Conservation (phyloP, 1,140 invertebrate species). For the Nixonia krombeini region DNA sequence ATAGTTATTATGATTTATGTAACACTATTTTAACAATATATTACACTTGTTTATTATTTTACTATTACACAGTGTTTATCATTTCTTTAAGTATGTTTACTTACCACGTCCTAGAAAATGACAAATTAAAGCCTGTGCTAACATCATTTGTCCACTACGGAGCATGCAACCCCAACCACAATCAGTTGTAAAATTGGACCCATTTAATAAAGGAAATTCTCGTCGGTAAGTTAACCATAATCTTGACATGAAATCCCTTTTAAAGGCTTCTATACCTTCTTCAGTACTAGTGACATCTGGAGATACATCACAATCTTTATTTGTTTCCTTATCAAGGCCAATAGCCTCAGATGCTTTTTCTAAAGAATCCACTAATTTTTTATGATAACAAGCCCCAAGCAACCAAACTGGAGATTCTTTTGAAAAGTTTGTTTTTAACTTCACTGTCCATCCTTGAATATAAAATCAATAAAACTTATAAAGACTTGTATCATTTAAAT, state of each 20-base stretch:
- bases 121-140: constrained; percentile 83
- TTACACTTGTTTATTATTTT: no score
- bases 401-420: constrained; percentile 90
- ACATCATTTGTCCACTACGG: constrained; percentile 90
- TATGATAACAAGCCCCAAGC: constrained; percentile 85
- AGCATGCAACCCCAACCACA: constrained; percentile 93
- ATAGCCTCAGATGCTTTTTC: constrained; percentile 77
- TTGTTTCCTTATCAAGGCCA: constrained; percentile 54
- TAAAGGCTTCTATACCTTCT: constrained; percentile 81
- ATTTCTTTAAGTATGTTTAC: no score
- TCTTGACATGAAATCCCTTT: constrained; percentile 82
- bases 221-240: constrained; percentile 88
- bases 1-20: no score
- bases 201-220: constrained; percentile 84
- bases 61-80: no score
- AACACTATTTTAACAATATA: no score
- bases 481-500: not conserved
- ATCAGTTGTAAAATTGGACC: constrained; percentile 84
- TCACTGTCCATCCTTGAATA: constrained; percentile 78
- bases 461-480: constrained; percentile 6
- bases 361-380: constrained; percentile 77
- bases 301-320: constrained; percentile 61
- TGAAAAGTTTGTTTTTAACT: constrained; percentile 86
- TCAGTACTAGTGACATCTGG: constrained; percentile 53
- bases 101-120: constrained; percentile 83